Conservation (phyloP, 2,113 vertebrate species). For the Plecotus auritus region DNA sequence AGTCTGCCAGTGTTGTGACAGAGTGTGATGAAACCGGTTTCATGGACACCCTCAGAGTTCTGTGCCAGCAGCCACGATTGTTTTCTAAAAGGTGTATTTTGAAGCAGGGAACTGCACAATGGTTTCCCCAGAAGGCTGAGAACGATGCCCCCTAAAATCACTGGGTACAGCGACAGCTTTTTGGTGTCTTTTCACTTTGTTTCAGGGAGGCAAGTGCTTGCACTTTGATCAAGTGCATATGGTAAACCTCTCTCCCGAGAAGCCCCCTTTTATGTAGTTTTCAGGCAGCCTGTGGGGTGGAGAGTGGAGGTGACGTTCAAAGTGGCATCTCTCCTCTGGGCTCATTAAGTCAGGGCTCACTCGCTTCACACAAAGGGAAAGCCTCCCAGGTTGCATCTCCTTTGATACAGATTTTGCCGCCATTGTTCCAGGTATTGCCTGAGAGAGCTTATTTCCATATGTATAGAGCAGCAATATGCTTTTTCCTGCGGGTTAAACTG, state of each 20-base stretch:
- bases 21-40: not conserved
- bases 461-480: conserved; percentile 24
- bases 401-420: conserved; percentile 40
- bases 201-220: not conserved
- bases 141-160: not conserved
- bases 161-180: not conserved
- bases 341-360: conserved; percentile 65
- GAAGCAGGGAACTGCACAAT: conserved; percentile 18
- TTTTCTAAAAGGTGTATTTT: not conserved
- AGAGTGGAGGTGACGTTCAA: conserved; percentile 38
- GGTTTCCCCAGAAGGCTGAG: conserved; percentile 45
- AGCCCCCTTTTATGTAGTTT: conserved; percentile 45
- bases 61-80: not conserved
- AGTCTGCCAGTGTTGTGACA: too few relatives aligned
- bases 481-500: conserved; percentile 52
- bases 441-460: conserved; percentile 70
- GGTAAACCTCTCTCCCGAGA: conserved; percentile 9
- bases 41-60: not conserved
- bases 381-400: conserved; percentile 43
- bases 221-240: conserved; percentile 33
- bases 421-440: conserved; percentile 39
- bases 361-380: conserved; percentile 40
- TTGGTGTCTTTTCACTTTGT: conserved; percentile 41
- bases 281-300: conserved; percentile 21
- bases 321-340: conserved; percentile 47